Conservation (phyloP, 2,797 vertebrate genomes). For the Rhyacichthys aspro region DNA sequence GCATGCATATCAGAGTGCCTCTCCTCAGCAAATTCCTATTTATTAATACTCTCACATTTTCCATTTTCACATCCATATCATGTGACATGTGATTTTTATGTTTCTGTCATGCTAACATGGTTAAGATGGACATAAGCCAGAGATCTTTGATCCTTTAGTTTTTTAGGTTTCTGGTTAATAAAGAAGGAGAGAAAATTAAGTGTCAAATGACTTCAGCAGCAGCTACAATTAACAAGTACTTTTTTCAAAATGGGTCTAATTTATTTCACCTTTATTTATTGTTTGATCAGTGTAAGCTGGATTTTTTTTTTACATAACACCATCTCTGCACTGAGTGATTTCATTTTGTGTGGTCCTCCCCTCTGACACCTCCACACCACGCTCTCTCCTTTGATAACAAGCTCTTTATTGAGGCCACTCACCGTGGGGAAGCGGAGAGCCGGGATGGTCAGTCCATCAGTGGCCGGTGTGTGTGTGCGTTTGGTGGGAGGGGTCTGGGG, state of each 20-base stretch:
- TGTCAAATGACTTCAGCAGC: too few relatives aligned
- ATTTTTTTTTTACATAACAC: constrained; percentile 8
- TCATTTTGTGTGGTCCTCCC: neutral
- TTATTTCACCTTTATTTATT: neutral
- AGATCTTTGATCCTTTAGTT: too few relatives aligned
- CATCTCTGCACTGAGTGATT: constrained; percentile 1
- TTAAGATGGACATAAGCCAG: too few relatives aligned
- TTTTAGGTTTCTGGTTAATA: too few relatives aligned
- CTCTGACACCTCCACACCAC: neutral
- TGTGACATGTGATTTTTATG: neutral
- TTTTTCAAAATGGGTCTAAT: too few relatives aligned
- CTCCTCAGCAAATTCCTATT: neutral
- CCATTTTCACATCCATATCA: neutral
- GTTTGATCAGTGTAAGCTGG: neutral
- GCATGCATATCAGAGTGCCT: neutral
- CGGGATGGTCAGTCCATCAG: constrained; percentile 72
- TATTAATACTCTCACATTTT: neutral
- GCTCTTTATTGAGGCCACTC: constrained; percentile 57
- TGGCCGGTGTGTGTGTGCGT: constrained; percentile 43
- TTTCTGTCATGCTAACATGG: neutral
- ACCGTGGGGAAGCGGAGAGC: constrained; percentile 86
- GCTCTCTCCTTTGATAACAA: constrained; percentile 25
- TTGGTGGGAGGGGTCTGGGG: constrained; percentile 52
- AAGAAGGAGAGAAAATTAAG: too few relatives aligned
- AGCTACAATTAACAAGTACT: too few relatives aligned